These are phyloP conservation scores for Gastrophryne carolinensis DNA, from an alignment of 2,797 vertebrate species.

Conservation along the genomic window DNA sequence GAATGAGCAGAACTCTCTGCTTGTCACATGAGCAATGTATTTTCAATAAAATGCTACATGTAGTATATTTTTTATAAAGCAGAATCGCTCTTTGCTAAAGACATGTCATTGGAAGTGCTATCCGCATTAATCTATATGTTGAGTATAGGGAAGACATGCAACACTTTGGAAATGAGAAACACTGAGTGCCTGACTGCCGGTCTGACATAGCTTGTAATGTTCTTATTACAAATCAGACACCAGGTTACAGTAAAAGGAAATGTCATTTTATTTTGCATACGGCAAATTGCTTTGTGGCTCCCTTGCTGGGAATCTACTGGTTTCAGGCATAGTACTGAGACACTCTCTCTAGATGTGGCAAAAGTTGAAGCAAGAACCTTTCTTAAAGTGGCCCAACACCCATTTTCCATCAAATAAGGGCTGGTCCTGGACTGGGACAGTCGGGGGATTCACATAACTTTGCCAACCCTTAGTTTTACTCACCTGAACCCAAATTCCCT, in stretches of 20 bases:
- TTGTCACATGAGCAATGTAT: not conserved
- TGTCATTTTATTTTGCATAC: not conserved
- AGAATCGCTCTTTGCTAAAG: too few relatives aligned
- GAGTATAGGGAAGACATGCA: not conserved
- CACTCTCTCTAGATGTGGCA: too few relatives aligned
- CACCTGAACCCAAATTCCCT: too few relatives aligned
- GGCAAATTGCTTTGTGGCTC: not conserved
- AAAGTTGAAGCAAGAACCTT: too few relatives aligned
- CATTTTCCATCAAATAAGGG: too few relatives aligned
- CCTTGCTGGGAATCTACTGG: not conserved
- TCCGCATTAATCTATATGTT: not conserved
- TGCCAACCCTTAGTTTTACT: too few relatives aligned
- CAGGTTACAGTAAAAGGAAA: not conserved
- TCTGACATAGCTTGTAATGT: not conserved
- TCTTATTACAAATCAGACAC: not conserved
- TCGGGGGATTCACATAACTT: too few relatives aligned
- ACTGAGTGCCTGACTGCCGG: not conserved
- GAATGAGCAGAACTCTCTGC: not conserved
- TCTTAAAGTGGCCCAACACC: too few relatives aligned
- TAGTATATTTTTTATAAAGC: not conserved
- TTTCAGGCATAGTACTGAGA: too few relatives aligned
- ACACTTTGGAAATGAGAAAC: not conserved
- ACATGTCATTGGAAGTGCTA: too few relatives aligned
- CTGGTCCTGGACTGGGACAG: too few relatives aligned
- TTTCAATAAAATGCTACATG: not conserved